Conservation (phyloP, 1,140 invertebrate species). For the Pissodes strobi region DNA sequence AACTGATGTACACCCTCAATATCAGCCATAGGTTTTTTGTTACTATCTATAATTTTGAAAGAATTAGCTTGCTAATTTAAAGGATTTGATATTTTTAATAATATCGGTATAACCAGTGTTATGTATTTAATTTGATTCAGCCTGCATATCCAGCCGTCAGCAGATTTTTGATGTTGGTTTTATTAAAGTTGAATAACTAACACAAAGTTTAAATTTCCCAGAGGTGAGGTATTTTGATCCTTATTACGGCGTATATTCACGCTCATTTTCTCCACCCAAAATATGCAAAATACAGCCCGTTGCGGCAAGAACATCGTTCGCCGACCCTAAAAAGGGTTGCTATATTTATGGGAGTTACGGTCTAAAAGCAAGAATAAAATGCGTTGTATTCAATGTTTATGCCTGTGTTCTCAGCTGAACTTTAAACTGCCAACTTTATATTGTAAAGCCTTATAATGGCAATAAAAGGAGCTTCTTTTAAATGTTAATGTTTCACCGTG, state of each 20-base stretch:
- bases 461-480: constrained; percentile 16
- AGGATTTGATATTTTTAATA: too few relatives aligned
- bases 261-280: constrained; percentile 5
- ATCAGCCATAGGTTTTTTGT: too few relatives aligned
- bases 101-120: too few relatives aligned
- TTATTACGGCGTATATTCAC: constrained; percentile 15
- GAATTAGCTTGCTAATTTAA: too few relatives aligned
- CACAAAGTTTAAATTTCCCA: constrained; percentile 12
- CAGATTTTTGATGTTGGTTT: too few relatives aligned
- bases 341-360: constrained; percentile 26
- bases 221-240: constrained; percentile 7
- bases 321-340: constrained; percentile 14
- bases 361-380: constrained; percentile 27
- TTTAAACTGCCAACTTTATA: constrained; percentile 24
- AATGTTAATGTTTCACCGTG: constrained; percentile 12
- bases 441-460: constrained; percentile 9
- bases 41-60: too few relatives aligned
- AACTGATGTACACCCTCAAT: too few relatives aligned
- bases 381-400: constrained; percentile 26
- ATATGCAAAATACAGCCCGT: constrained; percentile 18
- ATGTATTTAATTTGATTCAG: too few relatives aligned
- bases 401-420: constrained; percentile 12
- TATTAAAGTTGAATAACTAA: too few relatives aligned
- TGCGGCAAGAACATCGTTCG: constrained; percentile 10
- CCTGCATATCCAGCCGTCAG: too few relatives aligned